Evolutionary conservation across 2,113 vertebrate genomes (phyloP).

Genomic region (Pithys albifrons): DNA sequence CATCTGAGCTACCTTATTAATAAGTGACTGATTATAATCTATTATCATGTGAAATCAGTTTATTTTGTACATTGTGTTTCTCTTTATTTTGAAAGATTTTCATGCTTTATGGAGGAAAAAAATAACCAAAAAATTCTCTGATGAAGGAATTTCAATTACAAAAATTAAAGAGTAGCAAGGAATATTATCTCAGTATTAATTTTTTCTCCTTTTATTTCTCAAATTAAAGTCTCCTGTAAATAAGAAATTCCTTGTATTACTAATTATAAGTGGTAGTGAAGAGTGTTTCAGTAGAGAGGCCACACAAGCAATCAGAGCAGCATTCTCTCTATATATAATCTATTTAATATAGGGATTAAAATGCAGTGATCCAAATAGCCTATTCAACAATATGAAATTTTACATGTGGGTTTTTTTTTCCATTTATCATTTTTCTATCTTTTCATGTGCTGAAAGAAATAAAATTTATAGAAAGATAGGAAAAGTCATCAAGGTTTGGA

Average conservation of each 20-base stretch:
- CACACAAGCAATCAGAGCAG: background rate
- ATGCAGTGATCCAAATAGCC: background rate
- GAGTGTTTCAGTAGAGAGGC: background rate
- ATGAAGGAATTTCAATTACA: background rate
- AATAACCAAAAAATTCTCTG: background rate
- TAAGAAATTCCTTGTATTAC: rapidly evolving
- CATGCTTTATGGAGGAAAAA: background rate
- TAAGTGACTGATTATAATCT: background rate
- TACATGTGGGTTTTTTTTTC: rapidly evolving
- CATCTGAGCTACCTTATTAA: background rate
- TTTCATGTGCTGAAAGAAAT: background rate
- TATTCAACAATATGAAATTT: background rate
- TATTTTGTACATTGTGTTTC: background rate
- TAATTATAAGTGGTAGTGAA: background rate
- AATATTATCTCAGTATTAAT: background rate
- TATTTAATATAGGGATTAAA: background rate
- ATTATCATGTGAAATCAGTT: background rate
- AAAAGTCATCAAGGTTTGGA: background rate
- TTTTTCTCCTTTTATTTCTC: background rate
- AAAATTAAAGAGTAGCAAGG: background rate
- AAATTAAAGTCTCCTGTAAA: background rate
- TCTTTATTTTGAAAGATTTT: background rate
- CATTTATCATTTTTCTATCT: background rate
- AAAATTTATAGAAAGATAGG: background rate
- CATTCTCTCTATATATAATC: background rate